Base-by-base conservation (phyloP, 2,888 invertebrate species). In the Mesochorus sp. region DNA sequence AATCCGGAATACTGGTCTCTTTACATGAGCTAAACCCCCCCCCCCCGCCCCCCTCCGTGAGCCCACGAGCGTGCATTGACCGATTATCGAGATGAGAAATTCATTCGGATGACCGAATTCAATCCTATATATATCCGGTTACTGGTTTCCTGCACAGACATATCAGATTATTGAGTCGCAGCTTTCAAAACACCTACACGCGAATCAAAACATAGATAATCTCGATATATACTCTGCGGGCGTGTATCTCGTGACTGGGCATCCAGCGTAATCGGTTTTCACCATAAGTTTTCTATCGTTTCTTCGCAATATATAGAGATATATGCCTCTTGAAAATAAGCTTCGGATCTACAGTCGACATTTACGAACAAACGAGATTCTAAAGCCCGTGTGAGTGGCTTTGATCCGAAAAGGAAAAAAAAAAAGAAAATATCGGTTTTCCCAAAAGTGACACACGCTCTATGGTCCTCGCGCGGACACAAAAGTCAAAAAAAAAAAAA, bases 61-160 rank as follows among this genome's bases (percentile, higher is more conserved):
- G 28, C 19, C 53, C n/a, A n/a, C n/a, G 37, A 44, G 14, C 47
- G 68, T 42, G 44, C 68, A 70, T 75, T 55, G 75, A 55, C 68
- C 75, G 68, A 68, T 68, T 75, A 75, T 75, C 75, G 75, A 62
- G 61, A 75, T 62, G 47, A 37, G 44, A 75, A 75, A 47, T 61
- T 68, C 42, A 53, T 62, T 44, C 68, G 75, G 62, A 75, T 62
- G 75, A 72, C 44, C 42, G 37, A 67, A 71, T 72, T 66, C 71
- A 76, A 72, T 76, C 71, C 71, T 53, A 49, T 64, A 28, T 44
- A 8, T 61, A 66, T 66, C 66, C 62, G 66, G 49, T 71, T 59
- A 28, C 24, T 37, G 70, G 66, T 66, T 49, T 55, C 8, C 61
- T 14, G 51, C 39, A 39, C 53, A 67, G 26, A 14, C 8, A 34